Evolutionary conservation across 2,888 invertebrate species (phyloP), one percentile per base, ranked within the genome.

Genomic region (Noctua janthina): DNA sequence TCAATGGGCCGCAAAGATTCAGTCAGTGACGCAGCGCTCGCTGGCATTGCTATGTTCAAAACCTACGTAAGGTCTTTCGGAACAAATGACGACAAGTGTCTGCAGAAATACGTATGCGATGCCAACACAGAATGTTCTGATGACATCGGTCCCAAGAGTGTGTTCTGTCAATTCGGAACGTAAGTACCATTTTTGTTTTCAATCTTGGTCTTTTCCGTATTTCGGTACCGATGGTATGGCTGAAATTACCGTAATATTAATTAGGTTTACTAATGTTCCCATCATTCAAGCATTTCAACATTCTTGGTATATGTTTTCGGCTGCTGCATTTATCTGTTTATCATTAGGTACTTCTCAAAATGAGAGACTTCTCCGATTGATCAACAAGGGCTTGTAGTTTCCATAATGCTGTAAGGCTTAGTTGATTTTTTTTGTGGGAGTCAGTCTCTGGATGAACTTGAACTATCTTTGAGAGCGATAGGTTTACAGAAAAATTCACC

Each of bases 111-210:
- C 94, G 97, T 99, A 89, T 99, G 99, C 93, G 99, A 99, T 91
- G 99, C 99, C 46, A 99, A 98, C 95, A 98, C 97, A 74, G 99
- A 99, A 92, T 99, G 99, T 94, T 97, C 98, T 51, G 97, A 98
- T 74, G 99, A 99, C 93, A 98, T 98, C 87, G 98, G 98, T 95
- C 97, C 98, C 95, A 97, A 98, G 97, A 98, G 98, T 91, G 98
- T 99, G 91, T 99, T 99, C 97, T 99, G 99, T 93, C 99, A 99
- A 96, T 97, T 99, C 91, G 99, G 99, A 98, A 98, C 98, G 99
- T 99, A 96, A 98, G 99, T 98, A 87, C 49, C 17, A 17, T 8
- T 59, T 49, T 13, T 59, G 49, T 59, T 59, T 35, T 2, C 8
- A 46, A 54, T n/a, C 15, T 77, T 17, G 20, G n/a, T 13, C 39